Evolutionary conservation across 2,797 vertebrate species (phyloP), one percentile per base, ranked within the genome.

Genomic region (Pipistrellus nathusii): DNA sequence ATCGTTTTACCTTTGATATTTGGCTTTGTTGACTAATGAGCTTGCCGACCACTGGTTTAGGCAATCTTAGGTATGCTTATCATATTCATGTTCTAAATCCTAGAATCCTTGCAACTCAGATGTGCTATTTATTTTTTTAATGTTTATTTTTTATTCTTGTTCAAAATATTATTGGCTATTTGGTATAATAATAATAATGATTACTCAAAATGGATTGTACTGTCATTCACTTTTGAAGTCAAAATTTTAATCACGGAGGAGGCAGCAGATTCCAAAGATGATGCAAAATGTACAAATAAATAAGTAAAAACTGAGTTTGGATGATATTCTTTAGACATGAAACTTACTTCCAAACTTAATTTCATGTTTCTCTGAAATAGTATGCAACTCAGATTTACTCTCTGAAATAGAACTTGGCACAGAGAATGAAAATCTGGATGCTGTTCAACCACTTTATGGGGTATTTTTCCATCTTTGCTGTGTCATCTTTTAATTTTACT

Each of bases 401-500:
- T 86, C 55, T 71, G 75, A 97, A 95, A 91, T 71, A 96, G 96
- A 92, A 93, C 13, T 95, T 95, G 96, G 96, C 71, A 91, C 0
- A 0, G 32, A 90, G 89, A 76, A 92, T 0, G 87, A 94, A 97
- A 97, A 51, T 8, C 75, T 69, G 92, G 64, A 62, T 91, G 55
- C 25, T 90, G 57, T 87, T 64, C n/a, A 95, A 69, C 64, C 72
- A 81, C 93, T 96, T 93, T 21, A 68, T 76, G 30, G 83, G 92
- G 87, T 96, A 88, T 90, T 69, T 84, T 95, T 95, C 44, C 38
- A 30, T 95, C 95, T 82, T 72, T 17, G 68, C 94, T 86, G 88
- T 86, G 41, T 94, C 88, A 96, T 62, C 94, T 96, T 97, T 97
- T 97, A 96, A 92, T 94, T 86, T 96, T 83, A 76, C 44, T 86